Conservation (phyloP, 1,140 invertebrate species). For the Penaeus japonicus region DNA sequence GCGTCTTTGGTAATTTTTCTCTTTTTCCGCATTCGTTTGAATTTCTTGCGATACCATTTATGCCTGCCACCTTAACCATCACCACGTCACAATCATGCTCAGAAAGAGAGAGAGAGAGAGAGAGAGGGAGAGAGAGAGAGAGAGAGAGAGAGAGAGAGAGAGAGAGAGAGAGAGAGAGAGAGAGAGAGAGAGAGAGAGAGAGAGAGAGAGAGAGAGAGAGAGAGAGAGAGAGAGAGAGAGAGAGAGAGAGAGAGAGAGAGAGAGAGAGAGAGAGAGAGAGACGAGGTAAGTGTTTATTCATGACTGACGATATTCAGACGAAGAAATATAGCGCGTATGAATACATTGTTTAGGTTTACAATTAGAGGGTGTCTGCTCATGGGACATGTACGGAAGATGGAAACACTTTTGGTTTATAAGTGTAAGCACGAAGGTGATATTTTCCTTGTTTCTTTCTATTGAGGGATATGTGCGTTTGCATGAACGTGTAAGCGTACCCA, state of each 20-base stretch:
- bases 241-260: slow-evolving; percentile 10
- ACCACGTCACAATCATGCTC: no score
- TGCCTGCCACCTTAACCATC: no score
- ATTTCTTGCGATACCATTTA: no score
- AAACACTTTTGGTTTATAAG: neutral
- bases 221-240: slow-evolving; percentile 9
- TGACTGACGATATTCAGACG: neutral
- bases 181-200: slow-evolving; percentile 4
- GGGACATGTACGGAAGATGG: neutral
- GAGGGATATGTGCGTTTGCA: neutral
- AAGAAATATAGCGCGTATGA: neutral
- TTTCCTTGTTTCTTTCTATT: neutral
- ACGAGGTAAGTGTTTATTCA: neutral
- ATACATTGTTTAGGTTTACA: no score
- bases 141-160: neutral
- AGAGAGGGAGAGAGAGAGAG: neutral
- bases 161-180: neutral
- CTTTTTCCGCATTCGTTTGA: no score
- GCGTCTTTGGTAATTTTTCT: no score
- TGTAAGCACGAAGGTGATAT: no score
- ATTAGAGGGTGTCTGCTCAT: no score
- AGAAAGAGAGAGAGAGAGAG: slow-evolving; percentile 1
- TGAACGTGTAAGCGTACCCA: neutral
- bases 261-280: neutral
- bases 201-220: slow-evolving; percentile 27